phyloP scores from a whole-genome alignment of 2,888 invertebrate species.

The Tortrix viridana region DNA sequence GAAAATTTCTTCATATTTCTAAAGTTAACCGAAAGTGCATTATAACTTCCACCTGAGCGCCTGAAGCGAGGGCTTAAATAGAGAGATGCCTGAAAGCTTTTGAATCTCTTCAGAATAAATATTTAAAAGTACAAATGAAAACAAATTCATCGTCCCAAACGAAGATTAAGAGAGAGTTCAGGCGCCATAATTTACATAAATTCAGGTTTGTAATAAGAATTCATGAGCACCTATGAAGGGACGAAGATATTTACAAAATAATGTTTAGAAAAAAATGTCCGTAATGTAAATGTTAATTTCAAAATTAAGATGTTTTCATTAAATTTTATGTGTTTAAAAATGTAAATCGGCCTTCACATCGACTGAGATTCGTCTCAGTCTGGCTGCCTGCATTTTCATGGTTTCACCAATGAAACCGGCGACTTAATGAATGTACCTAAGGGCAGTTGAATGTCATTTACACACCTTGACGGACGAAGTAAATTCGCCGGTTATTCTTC shows the following conservation, averaged over 20 bases:
- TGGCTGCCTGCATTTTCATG: too few species aligned
- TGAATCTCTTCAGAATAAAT: slow-evolving; percentile 52
- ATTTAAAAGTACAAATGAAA: slow-evolving; percentile 35
- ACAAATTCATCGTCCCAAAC: not conserved
- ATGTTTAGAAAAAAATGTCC: too few species aligned
- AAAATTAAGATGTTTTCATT: too few species aligned
- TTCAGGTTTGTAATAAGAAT: slow-evolving; percentile 5
- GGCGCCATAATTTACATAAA: not conserved
- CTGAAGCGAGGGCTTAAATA: slow-evolving; percentile 47
- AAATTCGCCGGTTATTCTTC: too few species aligned
- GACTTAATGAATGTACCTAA: too few species aligned
- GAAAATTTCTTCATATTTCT: slow-evolving; percentile 48
- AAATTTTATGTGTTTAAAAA: too few species aligned
- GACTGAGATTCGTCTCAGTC: too few species aligned
- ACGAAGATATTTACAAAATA: not conserved
- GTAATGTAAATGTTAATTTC: too few species aligned
- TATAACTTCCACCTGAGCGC: slow-evolving; percentile 63
- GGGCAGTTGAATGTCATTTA: too few species aligned
- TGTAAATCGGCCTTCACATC: too few species aligned
- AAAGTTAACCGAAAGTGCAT: slow-evolving; percentile 60
- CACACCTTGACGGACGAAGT: too few species aligned
- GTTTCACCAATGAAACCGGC: too few species aligned
- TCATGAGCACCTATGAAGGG: not conserved
- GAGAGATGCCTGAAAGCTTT: slow-evolving; percentile 57
- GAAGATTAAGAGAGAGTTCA: slow-evolving; percentile 2